These are phyloP conservation scores for Cephus pygmeus DNA, from an alignment of 2,888 invertebrate species.

Conservation along the genomic window DNA sequence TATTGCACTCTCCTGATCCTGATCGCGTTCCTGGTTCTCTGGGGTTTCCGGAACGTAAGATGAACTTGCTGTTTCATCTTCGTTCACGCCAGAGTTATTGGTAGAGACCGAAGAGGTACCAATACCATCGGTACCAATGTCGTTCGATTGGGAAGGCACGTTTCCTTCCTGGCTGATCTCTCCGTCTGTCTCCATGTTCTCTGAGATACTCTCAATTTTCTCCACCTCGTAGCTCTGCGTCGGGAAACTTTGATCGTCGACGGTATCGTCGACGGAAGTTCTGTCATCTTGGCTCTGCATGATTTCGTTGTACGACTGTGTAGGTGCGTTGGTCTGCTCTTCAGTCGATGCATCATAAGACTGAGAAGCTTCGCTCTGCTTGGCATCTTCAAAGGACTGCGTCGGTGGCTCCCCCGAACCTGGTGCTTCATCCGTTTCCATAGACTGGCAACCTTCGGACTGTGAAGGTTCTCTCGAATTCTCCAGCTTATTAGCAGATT, in stretches of 20 bases:
- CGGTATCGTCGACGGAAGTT: conserved; percentile 34
- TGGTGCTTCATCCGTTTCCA: conserved; percentile 49
- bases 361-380: conserved; percentile 49
- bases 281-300: conserved; percentile 48
- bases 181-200: conserved; percentile 52
- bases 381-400: conserved; percentile 54
- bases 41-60: conserved; percentile 64
- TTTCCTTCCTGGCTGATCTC: conserved; percentile 58
- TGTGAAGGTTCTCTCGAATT: conserved; percentile 55
- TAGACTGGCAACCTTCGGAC: conserved; percentile 47
- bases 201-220: conserved; percentile 51
- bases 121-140: conserved; percentile 53
- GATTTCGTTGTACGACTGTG: conserved; percentile 58
- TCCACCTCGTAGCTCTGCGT: conserved; percentile 60
- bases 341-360: conserved; percentile 45
- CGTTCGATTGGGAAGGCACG: conserved; percentile 61
- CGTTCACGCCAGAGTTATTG: conserved; percentile 56
- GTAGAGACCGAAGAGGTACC: conserved; percentile 54
- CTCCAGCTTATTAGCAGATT: conserved; percentile 54
- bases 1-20: conserved; percentile 63
- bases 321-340: conserved; percentile 49
- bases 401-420: conserved; percentile 49
- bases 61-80: conserved; percentile 62
- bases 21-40: conserved; percentile 61
- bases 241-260: conserved; percentile 58